Conservation (phyloP, 2,888 invertebrate species). For the Nyleta sp. region DNA sequence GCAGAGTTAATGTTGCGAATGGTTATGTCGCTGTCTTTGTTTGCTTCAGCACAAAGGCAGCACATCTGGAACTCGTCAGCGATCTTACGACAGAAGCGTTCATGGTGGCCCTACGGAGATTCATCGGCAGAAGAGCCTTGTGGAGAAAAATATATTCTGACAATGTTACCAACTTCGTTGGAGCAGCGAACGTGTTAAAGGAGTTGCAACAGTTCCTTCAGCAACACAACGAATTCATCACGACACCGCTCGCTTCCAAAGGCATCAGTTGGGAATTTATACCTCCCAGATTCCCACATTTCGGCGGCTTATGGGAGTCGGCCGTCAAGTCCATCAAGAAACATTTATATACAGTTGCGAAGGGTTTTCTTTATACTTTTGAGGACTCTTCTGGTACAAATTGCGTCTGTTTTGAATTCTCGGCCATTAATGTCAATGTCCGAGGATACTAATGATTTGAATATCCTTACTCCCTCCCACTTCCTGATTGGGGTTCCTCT, state of each 20-base stretch:
- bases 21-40: too few relatives aligned
- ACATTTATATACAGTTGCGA: conserved; percentile 54
- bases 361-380: conserved; percentile 42
- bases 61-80: conserved; percentile 56
- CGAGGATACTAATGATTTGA: conserved; percentile 53
- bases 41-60: conserved; percentile 65
- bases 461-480: conserved; percentile 70
- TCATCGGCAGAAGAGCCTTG: conserved; percentile 47
- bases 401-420: conserved; percentile 64
- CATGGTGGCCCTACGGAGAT: conserved; percentile 44
- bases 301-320: conserved; percentile 66
- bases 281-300: conserved; percentile 19
- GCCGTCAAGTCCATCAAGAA: conserved; percentile 69
- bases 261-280: conserved; percentile 23
- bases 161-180: conserved; percentile 31
- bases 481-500: conserved; percentile 64
- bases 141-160: conserved; percentile 52
- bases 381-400: conserved; percentile 68
- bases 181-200: not conserved
- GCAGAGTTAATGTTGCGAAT: too few relatives aligned
- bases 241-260: not conserved
- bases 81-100: conserved; percentile 54
- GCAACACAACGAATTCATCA: not conserved
- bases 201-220: not conserved
- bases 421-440: conserved; percentile 43